Conservation (phyloP, 64 coral and sea anemone genomes). For the Dendrophyllia cribrosa region DNA sequence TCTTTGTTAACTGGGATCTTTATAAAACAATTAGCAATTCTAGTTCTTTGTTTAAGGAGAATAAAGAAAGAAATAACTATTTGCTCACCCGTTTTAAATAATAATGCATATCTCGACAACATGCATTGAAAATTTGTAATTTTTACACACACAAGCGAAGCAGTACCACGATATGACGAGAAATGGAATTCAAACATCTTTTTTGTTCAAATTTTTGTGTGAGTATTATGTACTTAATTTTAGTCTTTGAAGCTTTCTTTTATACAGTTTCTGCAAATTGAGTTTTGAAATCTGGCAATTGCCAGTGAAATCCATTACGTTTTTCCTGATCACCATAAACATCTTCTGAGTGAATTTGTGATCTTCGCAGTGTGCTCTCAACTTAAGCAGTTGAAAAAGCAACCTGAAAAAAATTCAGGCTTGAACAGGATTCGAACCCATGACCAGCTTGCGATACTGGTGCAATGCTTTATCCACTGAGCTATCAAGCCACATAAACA, state of each 20-base stretch:
- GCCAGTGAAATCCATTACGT: no score
- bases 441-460: no score
- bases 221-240: not conserved
- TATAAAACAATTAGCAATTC: not conserved
- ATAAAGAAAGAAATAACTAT: constrained; percentile 6
- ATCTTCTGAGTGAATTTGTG: no score
- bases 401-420: no score
- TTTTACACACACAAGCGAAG: not conserved
- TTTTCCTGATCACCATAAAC: no score
- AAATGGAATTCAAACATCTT: not conserved
- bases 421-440: no score
- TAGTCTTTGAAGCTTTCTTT: not conserved
- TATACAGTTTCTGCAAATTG: no score
- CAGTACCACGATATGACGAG: not conserved
- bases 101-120: not conserved
- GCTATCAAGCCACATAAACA: no score
- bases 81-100: not conserved
- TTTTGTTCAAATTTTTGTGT: not conserved
- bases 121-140: not conserved
- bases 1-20: not conserved
- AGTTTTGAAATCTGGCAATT: no score
- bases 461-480: no score
- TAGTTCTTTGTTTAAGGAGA: not conserved
- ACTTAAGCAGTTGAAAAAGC: no score
- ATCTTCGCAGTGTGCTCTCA: no score